Percentiles rank a stretch among this genome's conserved stretches.
Evolutionary conservation across 2,888 invertebrate genomes (phyloP).

Genomic region (Morpho helenor): DNA sequence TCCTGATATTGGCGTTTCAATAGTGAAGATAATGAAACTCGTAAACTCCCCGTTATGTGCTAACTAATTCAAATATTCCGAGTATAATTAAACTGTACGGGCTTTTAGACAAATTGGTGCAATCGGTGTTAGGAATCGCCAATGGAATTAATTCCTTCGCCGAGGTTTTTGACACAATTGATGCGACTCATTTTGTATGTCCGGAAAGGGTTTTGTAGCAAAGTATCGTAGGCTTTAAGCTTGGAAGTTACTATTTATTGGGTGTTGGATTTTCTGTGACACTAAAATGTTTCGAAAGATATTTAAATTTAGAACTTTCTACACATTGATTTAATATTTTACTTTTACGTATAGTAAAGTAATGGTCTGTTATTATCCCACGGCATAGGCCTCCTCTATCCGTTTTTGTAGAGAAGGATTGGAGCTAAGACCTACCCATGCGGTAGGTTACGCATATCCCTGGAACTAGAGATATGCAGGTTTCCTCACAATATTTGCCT

Average conservation of each 20-base stretch:
- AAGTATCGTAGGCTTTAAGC: constrained; percentile 2
- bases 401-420: no score
- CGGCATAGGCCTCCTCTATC: no score
- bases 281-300: not conserved
- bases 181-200: constrained; percentile 37
- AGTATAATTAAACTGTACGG: constrained; percentile 56
- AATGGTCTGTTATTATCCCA: no score
- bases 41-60: constrained; percentile 31
- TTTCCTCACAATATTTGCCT: no score
- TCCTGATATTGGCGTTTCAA: constrained; percentile 39
- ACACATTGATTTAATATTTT: no score
- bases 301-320: no score
- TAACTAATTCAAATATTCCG: constrained; percentile 36
- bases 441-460: no score
- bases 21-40: constrained; percentile 36
- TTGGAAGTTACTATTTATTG: constrained; percentile 2
- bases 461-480: no score
- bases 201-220: constrained; percentile 41
- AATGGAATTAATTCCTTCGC: constrained; percentile 54
- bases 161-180: constrained; percentile 49
- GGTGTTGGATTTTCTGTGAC: no score
- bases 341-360: no score
- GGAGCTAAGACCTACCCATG: no score
- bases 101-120: constrained; percentile 52
- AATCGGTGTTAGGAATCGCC: constrained; percentile 36